A percentile compares a stretch with the other conserved stretches of the same genome.
These are phyloP conservation scores for Trichopoda pennipes DNA, from an alignment of 2,888 invertebrate genomes.

Conservation along the genomic window DNA sequence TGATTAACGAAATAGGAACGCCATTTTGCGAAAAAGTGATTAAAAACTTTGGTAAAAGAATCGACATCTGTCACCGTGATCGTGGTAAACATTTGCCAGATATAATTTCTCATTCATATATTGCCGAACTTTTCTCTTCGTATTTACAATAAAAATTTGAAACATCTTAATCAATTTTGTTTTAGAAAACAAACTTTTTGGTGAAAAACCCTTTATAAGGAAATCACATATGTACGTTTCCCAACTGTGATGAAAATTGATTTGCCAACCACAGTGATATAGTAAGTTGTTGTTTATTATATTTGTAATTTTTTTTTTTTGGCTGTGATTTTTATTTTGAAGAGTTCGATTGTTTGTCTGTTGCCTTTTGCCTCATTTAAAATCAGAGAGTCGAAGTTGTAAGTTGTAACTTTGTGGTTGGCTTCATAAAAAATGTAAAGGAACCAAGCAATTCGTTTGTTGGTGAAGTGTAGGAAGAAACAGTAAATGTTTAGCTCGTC, in stretches of 20 bases:
- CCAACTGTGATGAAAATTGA: background rate
- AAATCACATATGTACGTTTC: background rate
- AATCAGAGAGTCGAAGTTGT: slow-evolving; percentile 12
- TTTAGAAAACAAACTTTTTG: too few relatives aligned
- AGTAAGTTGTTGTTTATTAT: background rate
- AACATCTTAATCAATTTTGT: too few relatives aligned
- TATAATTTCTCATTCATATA: too few relatives aligned
- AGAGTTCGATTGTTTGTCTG: background rate
- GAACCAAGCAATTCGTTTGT: background rate
- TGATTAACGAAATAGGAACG: too few relatives aligned
- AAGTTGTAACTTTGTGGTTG: slow-evolving; percentile 19
- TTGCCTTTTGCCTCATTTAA: slow-evolving; percentile 13
- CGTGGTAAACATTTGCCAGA: too few relatives aligned
- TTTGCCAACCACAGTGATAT: slow-evolving; percentile 46
- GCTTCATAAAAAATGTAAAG: slow-evolving; percentile 3
- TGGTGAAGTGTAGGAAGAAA: background rate
- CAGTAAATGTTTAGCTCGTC: slow-evolving; percentile 17
- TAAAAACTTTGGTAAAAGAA: too few relatives aligned
- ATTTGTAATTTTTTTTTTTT: slow-evolving; percentile 5
- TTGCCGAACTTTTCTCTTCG: too few relatives aligned
- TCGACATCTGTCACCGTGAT: too few relatives aligned
- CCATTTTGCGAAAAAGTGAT: too few relatives aligned
- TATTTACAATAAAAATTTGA: too few relatives aligned
- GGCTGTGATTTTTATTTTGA: slow-evolving; percentile 46
- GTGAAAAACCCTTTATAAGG: background rate